Evolutionary conservation across 1,140 invertebrate genomes (phyloP), one percentile per base, ranked within the genome.

Genomic region (Drosophila micromelanica): DNA sequence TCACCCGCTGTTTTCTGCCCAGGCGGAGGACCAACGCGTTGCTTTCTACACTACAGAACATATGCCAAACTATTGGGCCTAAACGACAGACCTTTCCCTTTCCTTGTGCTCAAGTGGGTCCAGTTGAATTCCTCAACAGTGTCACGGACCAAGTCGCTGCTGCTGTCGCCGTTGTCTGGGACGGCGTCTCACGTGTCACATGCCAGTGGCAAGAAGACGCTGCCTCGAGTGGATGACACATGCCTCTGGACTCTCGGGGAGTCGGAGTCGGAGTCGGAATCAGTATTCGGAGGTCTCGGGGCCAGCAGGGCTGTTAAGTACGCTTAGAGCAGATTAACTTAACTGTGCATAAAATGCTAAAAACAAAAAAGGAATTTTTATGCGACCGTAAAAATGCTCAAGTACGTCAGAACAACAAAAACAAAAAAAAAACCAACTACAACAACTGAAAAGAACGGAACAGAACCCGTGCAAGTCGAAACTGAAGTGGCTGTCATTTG

Each of bases 311-410:
- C 71, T 82, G 82, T 76, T 87, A 78, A 86, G 78, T 81, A 73
- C 82, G 71, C 75, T 87, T 78, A 86, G 82, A 74, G 84, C 71
- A 87, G 82, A 86, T 86, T 86, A 86, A 27, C 27, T 27, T 27
- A 27, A 27, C 27, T 27, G 27, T 27, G 82, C 82, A 87, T 86
- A 87, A 86, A 86, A 82, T 86, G 75, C 82, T 64, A 51, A 80
- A 87, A 80, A 81, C 65, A 65, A 61, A 72, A 62, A 64, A 48
- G 77, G 77, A 87, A 86, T 86, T 85, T 71, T 61, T 69, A 69
- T 68, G 82, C 71, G 70, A 52, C 81, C 54, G 61, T 86, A 81
- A 81, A 81, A 86, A 87, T 80, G 67, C 54, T 80, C 81, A 84
- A 80, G 76, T 84, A 76, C 67, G 71, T 46, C 55, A 37, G 20